Base-by-base conservation (phyloP, 2,113 vertebrate genomes). In the Platanista minor region DNA sequence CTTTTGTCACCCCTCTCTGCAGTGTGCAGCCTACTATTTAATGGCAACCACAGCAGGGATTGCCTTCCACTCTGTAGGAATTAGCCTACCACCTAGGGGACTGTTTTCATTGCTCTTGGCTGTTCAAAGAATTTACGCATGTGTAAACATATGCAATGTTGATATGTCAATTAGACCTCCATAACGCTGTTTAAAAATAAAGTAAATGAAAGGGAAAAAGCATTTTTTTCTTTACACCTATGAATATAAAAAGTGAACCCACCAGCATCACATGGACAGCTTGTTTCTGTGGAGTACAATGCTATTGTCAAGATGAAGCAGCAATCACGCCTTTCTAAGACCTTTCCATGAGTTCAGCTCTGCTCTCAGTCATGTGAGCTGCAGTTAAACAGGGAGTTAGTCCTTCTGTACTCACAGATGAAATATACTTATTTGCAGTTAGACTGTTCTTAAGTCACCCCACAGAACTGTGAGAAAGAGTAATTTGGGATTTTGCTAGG, bases 11-110 rank as follows among this genome's bases (percentile, higher is more conserved):
- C 21, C 2, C 23, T 85, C 33, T 3, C 14, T 15, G 5, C 66
- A 36, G 25, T 5, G 29, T 10, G 39, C 20, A 72, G 2, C 67
- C 18, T 4, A 2, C 12, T 43, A 23, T 23, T 41, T 64, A 20
- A 6, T 31, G 67, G 69, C 6, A 43, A 33, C 4, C 8, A 1
- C 18, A 2, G 5, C 27, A 8, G 36, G 0, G 0, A 12, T 8
- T 8, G 11, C 46, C 17, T 57, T 57, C 4, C 4, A 69, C 66
- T 2, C n/a, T 69, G 66, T 36, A 69, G 66, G 66, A 69, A 69
- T 36, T 36, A 69, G n/a, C n/a, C 12, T 31, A 7, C 39, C 6
- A 5, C 21, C 21, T 31, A 46, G 5, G 10, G 20, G 29, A 41
- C 8, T 59, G 33, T 62, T n/a, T 3, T 61, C 11, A 62, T n/a